A percentile compares a stretch with the other conserved stretches of the same genome.
These are phyloP conservation scores for Pseudomugil gertrudae DNA, from an alignment of 2,797 vertebrate species.

Conservation along the genomic window DNA sequence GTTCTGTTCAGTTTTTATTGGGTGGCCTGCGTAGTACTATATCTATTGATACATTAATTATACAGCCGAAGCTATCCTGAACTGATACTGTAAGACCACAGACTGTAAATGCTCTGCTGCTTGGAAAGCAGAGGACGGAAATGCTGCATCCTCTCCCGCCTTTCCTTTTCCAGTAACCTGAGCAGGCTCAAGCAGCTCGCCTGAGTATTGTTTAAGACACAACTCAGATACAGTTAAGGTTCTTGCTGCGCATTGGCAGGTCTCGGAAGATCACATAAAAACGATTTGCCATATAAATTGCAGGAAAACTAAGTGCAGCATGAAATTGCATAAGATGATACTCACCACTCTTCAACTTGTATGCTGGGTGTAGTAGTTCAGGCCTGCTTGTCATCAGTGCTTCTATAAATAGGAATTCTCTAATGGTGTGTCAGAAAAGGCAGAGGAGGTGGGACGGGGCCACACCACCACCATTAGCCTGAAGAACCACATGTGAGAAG, in stretches of 20 bases:
- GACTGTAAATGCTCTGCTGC: constrained; percentile 36
- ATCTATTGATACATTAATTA: no score
- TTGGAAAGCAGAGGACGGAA: constrained; percentile 47
- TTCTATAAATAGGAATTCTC: constrained; percentile 67
- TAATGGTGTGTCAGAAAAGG: constrained; percentile 46
- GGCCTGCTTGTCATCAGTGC: constrained; percentile 50
- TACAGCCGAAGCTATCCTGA: not conserved
- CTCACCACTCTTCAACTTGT: not conserved
- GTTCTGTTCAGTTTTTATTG: no score
- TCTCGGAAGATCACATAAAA: constrained; percentile 30
- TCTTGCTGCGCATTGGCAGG: not conserved
- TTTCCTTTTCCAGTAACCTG: constrained; percentile 62
- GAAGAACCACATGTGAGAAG: constrained; percentile 24
- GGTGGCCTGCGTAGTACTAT: no score
- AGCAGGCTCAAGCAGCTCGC: constrained; percentile 25
- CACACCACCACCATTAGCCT: constrained; percentile 28
- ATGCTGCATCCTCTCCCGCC: constrained; percentile 45
- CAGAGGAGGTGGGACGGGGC: constrained; percentile 54
- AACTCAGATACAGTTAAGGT: constrained; percentile 27
- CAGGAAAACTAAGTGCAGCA: constrained; percentile 22
- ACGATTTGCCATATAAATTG: constrained; percentile 24
- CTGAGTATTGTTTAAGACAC: constrained; percentile 29
- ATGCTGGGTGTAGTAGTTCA: constrained; percentile 26
- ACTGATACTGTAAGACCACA: constrained; percentile 37
- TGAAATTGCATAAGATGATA: constrained; percentile 32